A percentile compares a stretch with the other conserved stretches of the same genome.
These are phyloP conservation scores for Hydractinia symbiolongicarpus DNA, from an alignment of 30 jellyfish, hydroid and myxozoan species.

Conservation along the genomic window DNA sequence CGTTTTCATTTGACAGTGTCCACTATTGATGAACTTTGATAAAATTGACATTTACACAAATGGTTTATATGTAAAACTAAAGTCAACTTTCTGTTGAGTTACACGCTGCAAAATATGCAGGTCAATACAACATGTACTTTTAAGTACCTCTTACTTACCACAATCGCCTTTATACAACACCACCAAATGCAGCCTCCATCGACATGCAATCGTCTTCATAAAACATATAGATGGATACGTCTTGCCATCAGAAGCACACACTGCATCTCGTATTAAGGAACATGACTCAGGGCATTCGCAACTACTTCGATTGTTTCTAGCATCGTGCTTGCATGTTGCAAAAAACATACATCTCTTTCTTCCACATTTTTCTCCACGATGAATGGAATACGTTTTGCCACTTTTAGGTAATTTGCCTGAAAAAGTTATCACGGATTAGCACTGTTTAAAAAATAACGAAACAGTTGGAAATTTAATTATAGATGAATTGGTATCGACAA, in stretches of 20 bases:
- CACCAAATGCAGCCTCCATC: constrained; percentile 18
- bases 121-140: background rate
- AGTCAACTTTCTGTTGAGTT: background rate
- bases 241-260: constrained; percentile 32
- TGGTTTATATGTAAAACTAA: background rate
- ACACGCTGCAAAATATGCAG: background rate
- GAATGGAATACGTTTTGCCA: background rate
- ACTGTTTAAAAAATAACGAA: no score
- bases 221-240: constrained; percentile 22
- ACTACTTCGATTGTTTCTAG: background rate
- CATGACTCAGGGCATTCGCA: constrained; percentile 17
- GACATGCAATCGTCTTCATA: constrained; percentile 22
- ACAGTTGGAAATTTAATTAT: no score
- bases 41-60: no score
- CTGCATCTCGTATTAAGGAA: constrained; percentile 1
- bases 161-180: constrained; percentile 19
- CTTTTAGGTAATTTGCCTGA: constrained; percentile 2
- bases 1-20: no score
- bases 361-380: constrained; percentile 23
- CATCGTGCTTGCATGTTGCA: constrained; percentile 14
- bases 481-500: no score
- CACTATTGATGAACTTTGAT: no score
- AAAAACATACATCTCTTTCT: background rate
- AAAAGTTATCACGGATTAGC: background rate
- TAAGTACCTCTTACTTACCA: constrained; percentile 4